These are phyloP conservation scores for Acridotheres tristis DNA, from an alignment of 2,797 vertebrate genomes.

Conservation along the genomic window DNA sequence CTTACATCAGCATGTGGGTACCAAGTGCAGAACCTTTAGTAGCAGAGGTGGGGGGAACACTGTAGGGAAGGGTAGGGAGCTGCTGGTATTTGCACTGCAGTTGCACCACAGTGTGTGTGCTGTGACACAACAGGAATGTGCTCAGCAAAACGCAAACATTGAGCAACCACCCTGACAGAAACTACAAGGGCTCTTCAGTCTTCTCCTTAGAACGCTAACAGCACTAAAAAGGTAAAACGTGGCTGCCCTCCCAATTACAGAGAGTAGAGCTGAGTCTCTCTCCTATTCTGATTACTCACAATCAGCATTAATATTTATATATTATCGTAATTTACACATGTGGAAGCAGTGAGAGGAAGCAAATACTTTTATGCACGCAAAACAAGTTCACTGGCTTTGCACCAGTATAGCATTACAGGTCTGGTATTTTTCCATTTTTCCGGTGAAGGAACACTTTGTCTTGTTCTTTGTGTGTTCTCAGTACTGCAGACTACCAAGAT, in stretches of 20 bases:
- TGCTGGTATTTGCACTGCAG: accelerated
- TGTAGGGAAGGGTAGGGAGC: not conserved
- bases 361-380: not conserved
- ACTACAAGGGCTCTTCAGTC: not conserved
- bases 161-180: not conserved
- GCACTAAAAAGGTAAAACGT: not conserved
- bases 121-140: accelerated
- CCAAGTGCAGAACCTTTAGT: not conserved
- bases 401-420: not conserved
- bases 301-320: not conserved
- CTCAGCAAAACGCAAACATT: not conserved
- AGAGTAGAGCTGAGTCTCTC: not conserved
- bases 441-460: constrained; percentile 12
- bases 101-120: accelerated
- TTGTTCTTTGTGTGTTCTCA: not conserved
- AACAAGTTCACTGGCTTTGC: not conserved
- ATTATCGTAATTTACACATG: not conserved
- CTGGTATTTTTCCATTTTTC: not conserved
- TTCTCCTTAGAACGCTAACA: not conserved
- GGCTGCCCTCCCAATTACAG: not conserved
- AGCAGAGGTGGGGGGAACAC: not conserved
- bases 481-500: constrained; percentile 31
- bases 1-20: accelerated
- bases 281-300: not conserved
- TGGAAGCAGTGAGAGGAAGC: not conserved